These are phyloP conservation scores for Sander lucioperca DNA, from an alignment of 2,113 vertebrate species.

Conservation along the genomic window DNA sequence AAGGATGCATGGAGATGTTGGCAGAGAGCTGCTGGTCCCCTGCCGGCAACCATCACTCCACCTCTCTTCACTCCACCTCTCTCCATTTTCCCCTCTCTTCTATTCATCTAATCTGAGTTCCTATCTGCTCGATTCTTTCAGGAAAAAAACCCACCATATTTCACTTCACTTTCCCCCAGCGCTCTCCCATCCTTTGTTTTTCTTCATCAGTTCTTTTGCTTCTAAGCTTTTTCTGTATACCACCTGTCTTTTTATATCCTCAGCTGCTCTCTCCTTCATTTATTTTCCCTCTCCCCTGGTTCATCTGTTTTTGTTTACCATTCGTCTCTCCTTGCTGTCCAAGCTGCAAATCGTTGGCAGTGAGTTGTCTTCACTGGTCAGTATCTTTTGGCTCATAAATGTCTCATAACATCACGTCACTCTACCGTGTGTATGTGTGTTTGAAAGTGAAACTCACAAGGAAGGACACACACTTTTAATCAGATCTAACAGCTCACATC, in stretches of 20 bases:
- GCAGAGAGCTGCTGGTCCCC: constrained; percentile 79
- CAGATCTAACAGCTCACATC: constrained; percentile 65
- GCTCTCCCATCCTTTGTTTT: constrained; percentile 39
- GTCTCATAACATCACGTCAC: constrained; percentile 53
- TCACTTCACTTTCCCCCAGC: constrained; percentile 37
- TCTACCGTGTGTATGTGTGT: constrained; percentile 22
- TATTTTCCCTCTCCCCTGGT: constrained; percentile 25
- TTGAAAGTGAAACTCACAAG: constrained; percentile 37
- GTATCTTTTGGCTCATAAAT: constrained; percentile 52
- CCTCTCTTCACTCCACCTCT: constrained; percentile 74
- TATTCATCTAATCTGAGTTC: constrained; percentile 57
- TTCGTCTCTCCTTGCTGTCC: constrained; percentile 58
- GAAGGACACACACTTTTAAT: constrained; percentile 62
- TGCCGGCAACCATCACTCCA: constrained; percentile 80
- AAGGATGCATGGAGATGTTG: constrained; percentile 82
- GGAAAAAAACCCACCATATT: constrained; percentile 45
- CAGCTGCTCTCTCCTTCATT: constrained; percentile 52
- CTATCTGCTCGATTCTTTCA: constrained; percentile 39
- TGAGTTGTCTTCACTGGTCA: constrained; percentile 60
- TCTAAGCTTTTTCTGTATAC: constrained; percentile 39
- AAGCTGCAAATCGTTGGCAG: constrained; percentile 52
- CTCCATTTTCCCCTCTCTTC: constrained; percentile 53
- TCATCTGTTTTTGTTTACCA: constrained; percentile 65
- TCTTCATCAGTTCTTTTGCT: constrained; percentile 55
- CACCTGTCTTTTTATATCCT: constrained; percentile 57